Evolutionary conservation across 1,140 invertebrate genomes (phyloP).

Genomic region (Drosophila saltans): DNA sequence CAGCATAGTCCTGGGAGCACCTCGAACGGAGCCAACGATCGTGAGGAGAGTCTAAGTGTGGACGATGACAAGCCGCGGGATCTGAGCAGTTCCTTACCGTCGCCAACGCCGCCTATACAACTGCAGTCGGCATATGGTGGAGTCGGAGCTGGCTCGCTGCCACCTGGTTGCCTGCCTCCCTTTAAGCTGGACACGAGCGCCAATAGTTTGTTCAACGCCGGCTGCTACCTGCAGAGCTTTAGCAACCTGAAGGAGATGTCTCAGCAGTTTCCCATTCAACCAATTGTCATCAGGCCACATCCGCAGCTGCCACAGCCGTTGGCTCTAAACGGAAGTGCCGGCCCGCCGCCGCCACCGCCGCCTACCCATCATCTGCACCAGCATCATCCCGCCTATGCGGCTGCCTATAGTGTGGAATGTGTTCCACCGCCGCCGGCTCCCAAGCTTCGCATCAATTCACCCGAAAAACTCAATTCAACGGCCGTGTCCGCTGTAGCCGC

Average conservation of each 20-base stretch:
- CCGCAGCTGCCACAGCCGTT: constrained; percentile 80
- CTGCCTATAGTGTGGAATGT: constrained; percentile 78
- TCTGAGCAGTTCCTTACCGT: constrained; percentile 64
- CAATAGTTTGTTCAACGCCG: constrained; percentile 76
- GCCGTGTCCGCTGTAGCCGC: constrained; percentile 59
- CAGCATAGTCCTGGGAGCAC: constrained; percentile 82
- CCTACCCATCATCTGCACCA: constrained; percentile 56
- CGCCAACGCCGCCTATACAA: constrained; percentile 53
- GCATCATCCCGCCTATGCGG: constrained; percentile 80
- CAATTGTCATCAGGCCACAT: constrained; percentile 81
- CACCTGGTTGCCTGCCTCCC: constrained; percentile 65
- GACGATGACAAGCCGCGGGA: constrained; percentile 82
- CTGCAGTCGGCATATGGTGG: constrained; percentile 50
- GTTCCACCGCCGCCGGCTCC: constrained; percentile 73
- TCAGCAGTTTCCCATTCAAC: constrained; percentile 82
- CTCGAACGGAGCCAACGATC: constrained; percentile 80
- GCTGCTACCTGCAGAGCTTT: constrained; percentile 82
- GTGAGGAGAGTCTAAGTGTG: constrained; percentile 76
- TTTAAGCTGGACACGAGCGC: constrained; percentile 73
- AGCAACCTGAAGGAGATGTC: constrained; percentile 82
- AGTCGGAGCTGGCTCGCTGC: constrained; percentile 23
- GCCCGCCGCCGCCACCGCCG: constrained; percentile 16
- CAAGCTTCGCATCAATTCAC: constrained; percentile 84
- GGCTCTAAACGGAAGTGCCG: constrained; percentile 67
- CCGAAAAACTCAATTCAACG: constrained; percentile 81